phyloP scores from a whole-genome alignment of 2,113 vertebrate species.

The Austrofundulus limnaeus region DNA sequence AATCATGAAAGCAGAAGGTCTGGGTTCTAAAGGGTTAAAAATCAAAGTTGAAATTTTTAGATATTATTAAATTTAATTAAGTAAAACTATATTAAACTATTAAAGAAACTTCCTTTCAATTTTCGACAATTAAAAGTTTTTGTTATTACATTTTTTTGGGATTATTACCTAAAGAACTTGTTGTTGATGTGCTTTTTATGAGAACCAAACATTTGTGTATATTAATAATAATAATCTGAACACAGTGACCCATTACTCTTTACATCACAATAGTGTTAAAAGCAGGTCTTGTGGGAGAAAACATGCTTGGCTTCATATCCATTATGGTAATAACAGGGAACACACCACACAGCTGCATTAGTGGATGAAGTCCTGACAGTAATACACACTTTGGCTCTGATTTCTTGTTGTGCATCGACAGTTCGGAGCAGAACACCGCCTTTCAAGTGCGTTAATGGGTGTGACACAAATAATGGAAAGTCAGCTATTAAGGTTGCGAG shows the following conservation, averaged over 20 bases:
- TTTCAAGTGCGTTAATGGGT: conserved; percentile 23
- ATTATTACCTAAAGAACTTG: too few species aligned
- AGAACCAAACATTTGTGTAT: too few species aligned
- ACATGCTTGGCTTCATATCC: background rate
- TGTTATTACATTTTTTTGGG: too few species aligned
- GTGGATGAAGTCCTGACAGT: background rate
- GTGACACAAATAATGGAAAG: conserved; percentile 27
- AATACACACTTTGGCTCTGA: background rate
- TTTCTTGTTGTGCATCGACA: background rate
- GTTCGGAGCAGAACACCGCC: background rate
- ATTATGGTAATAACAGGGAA: background rate
- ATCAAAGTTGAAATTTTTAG: too few species aligned
- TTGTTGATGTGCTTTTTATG: too few species aligned
- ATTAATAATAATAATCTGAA: too few species aligned
- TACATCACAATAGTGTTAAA: background rate
- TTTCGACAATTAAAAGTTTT: too few species aligned
- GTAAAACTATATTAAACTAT: too few species aligned
- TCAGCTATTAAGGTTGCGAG: conserved; percentile 7
- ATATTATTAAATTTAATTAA: too few species aligned
- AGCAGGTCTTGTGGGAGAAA: background rate
- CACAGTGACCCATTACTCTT: background rate
- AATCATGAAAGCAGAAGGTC: too few species aligned
- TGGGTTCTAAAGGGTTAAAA: too few species aligned
- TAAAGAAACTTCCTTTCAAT: too few species aligned
- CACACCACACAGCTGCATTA: background rate